Base-by-base conservation (phyloP, 2,113 vertebrate genomes). In the Melanerpes formicivorus region DNA sequence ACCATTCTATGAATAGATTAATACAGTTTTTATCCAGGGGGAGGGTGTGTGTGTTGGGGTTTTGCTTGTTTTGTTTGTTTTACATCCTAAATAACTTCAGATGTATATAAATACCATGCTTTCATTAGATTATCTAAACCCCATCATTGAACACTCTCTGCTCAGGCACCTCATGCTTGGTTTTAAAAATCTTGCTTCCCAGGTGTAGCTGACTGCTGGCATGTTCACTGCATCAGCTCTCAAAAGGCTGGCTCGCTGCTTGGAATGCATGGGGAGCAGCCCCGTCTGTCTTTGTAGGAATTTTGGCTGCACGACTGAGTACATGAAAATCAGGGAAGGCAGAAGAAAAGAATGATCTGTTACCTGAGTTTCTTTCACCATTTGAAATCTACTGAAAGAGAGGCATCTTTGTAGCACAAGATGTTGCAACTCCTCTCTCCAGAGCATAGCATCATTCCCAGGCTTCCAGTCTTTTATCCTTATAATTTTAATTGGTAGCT, bases 401-500 rank as follows among this genome's bases (percentile, higher is more conserved):
- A 93, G 19, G 67, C 87, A 96, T 95, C 93, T 97, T 95, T 96
- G 91, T 90, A 93, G 89, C 92, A 90, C 93, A 93, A 96, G 92
- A 95, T 96, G 83, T 74, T 94, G 93, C 94, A 96, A 87, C 88
- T 93, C 62, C 85, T 80, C 89, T 94, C 94, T 96, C 94, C 87
- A 90, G 82, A 95, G 89, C 64, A 10, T 69, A 95, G 93, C 86
- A 93, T 94, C 88, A 91, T 87, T 83, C 86, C 80, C 79, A 93
- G 82, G 90, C 92, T 93, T 80, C 72, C 21, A 6, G 76, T 71
- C 80, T 93, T 95, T 95, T 89, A 90, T 96, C 93, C 89, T 91
- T 97, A 93, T 95, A 93, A 95, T 96, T 95, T 95, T 96, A 97
- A 96, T 97, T 96, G 96, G 92, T 93, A 91, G 85, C 92, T 96